Conservation (phyloP, 2,113 vertebrate genomes). For the Oncorhynchus kisutch region DNA sequence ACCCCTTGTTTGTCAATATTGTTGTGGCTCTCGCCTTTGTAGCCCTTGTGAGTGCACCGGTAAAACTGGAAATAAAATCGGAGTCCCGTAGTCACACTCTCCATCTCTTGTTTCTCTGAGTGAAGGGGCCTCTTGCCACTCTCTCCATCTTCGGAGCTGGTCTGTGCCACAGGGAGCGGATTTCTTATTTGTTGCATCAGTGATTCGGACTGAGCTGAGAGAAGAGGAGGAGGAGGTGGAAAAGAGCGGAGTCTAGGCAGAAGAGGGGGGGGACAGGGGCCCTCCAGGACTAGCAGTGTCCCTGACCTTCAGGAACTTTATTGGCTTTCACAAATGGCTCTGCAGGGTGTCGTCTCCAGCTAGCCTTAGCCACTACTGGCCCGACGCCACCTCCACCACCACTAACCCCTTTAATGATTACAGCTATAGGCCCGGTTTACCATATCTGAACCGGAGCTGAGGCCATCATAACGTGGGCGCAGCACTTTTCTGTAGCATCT, state of each 20-base stretch:
- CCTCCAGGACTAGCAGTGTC: slow-evolving; percentile 50
- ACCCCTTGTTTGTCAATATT: too few relatives aligned
- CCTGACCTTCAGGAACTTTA: slow-evolving; percentile 69
- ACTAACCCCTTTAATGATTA: neutral
- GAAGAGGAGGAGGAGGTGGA: slow-evolving; percentile 28
- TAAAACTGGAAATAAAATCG: too few relatives aligned
- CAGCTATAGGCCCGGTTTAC: too few relatives aligned
- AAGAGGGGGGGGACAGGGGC: slow-evolving; percentile 34
- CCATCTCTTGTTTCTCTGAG: neutral
- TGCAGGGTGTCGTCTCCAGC: slow-evolving; percentile 42
- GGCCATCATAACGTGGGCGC: too few relatives aligned
- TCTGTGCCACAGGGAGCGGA: slow-evolving; percentile 56
- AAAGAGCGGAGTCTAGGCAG: neutral
- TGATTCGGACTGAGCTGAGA: slow-evolving; percentile 46
- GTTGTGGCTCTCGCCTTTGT: too few relatives aligned
- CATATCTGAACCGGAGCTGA: too few relatives aligned
- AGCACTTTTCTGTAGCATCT: too few relatives aligned
- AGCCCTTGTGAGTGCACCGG: too few relatives aligned
- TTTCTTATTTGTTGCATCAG: slow-evolving; percentile 75
- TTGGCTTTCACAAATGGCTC: slow-evolving; percentile 58
- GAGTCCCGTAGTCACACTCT: too few relatives aligned
- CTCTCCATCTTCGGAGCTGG: slow-evolving; percentile 25
- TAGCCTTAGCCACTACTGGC: neutral
- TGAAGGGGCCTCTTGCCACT: neutral
- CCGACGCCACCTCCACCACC: neutral